A percentile compares a stretch with the other conserved stretches of the same genome.
These are phyloP conservation scores for Drosophila virilis DNA, from an alignment of 1,140 invertebrate species.

Conservation along the genomic window DNA sequence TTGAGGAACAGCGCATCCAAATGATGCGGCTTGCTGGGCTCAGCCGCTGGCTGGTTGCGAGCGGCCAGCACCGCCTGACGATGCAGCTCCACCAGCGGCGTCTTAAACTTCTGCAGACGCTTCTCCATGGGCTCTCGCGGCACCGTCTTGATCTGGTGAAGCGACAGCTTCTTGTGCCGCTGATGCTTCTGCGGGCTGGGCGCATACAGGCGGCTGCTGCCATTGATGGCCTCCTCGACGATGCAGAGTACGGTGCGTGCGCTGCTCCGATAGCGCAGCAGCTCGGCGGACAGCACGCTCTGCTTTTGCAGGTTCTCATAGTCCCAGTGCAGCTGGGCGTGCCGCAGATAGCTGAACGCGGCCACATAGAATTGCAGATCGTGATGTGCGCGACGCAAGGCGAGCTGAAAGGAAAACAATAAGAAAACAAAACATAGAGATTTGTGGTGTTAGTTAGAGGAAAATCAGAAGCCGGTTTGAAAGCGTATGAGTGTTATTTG, in stretches of 20 bases:
- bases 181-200: neutral
- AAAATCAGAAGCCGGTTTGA: constrained; percentile 1
- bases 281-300: constrained; percentile 42
- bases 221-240: constrained; percentile 65
- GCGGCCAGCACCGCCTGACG: constrained; percentile 44
- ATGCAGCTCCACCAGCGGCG: constrained; percentile 48
- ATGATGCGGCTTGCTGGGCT: constrained; percentile 4
- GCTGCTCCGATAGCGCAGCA: constrained; percentile 37
- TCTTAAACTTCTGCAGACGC: constrained; percentile 42
- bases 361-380: constrained; percentile 73
- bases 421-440: neutral
- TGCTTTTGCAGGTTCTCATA: constrained; percentile 22
- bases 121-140: constrained; percentile 49
- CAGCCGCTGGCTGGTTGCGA: neutral
- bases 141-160: constrained; percentile 25
- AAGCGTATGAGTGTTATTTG: neutral
- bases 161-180: neutral
- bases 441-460: neutral
- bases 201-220: constrained; percentile 34
- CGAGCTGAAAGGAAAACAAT: constrained; percentile 45
- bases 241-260: constrained; percentile 56
- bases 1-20: constrained; percentile 55
- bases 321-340: constrained; percentile 62
- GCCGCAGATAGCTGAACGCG: constrained; percentile 63
- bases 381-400: constrained; percentile 58